These are phyloP conservation scores for Alaudala cheleensis DNA, from an alignment of 2,113 vertebrate genomes.

Conservation along the genomic window DNA sequence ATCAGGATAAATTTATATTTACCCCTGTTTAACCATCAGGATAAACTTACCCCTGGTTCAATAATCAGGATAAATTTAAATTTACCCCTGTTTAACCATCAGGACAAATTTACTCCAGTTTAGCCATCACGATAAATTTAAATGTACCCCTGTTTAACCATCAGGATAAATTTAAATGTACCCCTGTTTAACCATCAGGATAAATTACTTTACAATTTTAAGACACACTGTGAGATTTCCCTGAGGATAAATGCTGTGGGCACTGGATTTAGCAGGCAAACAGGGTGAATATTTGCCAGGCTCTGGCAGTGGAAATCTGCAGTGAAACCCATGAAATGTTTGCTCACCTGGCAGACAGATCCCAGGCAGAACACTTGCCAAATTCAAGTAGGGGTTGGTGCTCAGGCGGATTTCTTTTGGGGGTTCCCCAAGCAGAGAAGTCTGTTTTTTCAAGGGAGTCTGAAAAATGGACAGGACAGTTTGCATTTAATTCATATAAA, in stretches of 20 bases:
- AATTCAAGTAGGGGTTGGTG: slow-evolving; percentile 94
- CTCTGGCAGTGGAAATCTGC: neutral
- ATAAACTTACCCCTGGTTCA: neutral
- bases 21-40: no score
- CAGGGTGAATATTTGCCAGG: neutral
- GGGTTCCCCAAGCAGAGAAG: slow-evolving; percentile 92
- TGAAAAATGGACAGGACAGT: slow-evolving; percentile 35
- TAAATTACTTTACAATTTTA: neutral
- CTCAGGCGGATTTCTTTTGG: slow-evolving; percentile 93
- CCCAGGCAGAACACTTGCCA: slow-evolving; percentile 93
- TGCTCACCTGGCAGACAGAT: slow-evolving; percentile 84
- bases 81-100: no score
- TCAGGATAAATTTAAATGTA: neutral
- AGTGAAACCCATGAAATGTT: neutral
- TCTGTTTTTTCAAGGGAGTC: slow-evolving; percentile 81
- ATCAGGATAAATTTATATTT: neutral
- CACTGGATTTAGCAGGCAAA: neutral
- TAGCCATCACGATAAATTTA: neutral
- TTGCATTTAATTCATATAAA: neutral
- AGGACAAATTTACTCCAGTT: neutral
- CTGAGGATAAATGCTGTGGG: neutral
- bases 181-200: neutral
- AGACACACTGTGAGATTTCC: neutral
- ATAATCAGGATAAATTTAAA: neutral
- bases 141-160: no score